Percentiles rank a stretch among this genome's conserved stretches.
These are phyloP conservation scores for Atta colombica DNA, from an alignment of 1,140 invertebrate species.

Conservation along the genomic window DNA sequence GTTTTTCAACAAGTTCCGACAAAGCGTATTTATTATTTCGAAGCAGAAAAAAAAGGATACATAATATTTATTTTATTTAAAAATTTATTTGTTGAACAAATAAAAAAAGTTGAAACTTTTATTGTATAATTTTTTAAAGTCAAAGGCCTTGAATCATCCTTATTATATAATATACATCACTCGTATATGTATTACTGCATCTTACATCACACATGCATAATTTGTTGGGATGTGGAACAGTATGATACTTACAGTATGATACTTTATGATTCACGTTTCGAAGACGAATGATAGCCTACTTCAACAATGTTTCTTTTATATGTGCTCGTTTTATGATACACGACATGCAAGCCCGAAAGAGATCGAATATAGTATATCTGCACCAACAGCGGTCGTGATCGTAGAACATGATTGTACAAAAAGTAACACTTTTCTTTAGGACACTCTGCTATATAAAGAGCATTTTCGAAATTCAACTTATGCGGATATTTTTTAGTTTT, in stretches of 20 bases:
- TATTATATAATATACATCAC: slow-evolving; percentile 8
- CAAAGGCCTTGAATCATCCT: too few relatives aligned
- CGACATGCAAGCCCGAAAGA: slow-evolving; percentile 59
- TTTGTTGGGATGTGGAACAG: slow-evolving; percentile 37
- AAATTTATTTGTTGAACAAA: background rate
- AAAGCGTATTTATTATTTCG: background rate
- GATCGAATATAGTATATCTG: slow-evolving; percentile 44
- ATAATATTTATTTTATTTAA: background rate
- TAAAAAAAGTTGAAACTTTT: background rate
- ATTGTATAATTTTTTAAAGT: background rate
- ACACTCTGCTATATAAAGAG: slow-evolving; percentile 14
- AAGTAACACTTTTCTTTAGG: slow-evolving; percentile 49
- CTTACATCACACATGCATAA: background rate
- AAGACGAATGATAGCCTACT: slow-evolving; percentile 54
- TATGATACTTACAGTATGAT: slow-evolving; percentile 40
- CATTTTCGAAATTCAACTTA: slow-evolving; percentile 42
- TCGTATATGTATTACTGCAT: background rate
- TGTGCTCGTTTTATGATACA: slow-evolving; percentile 32
- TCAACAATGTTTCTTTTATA: slow-evolving; percentile 67
- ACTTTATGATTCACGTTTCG: slow-evolving; percentile 51
- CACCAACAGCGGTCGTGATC: slow-evolving; percentile 33
- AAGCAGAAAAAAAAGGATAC: too few relatives aligned
- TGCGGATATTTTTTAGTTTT: slow-evolving; percentile 38
- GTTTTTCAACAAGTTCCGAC: background rate
- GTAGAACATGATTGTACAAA: slow-evolving; percentile 34